phyloP scores from a whole-genome alignment of 2,797 vertebrate genomes.

The Labroides dimidiatus region DNA sequence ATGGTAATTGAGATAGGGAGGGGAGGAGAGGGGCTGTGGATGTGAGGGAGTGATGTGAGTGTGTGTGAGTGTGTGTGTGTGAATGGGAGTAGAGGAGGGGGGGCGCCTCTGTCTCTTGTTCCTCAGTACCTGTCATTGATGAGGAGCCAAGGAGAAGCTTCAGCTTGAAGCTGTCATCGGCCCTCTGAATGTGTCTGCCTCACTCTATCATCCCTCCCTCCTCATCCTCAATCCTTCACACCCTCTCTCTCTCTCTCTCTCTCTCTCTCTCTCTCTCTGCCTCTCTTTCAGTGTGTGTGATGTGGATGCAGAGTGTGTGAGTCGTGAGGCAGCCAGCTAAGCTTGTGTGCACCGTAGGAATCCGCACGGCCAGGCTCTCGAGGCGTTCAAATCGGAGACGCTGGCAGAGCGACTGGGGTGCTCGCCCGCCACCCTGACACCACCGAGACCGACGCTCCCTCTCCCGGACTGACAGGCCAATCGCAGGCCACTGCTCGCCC shows the following conservation, averaged over 20 bases:
- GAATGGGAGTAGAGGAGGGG: constrained; percentile 21
- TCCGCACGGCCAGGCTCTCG: constrained; percentile 43
- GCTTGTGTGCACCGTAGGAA: constrained; percentile 48
- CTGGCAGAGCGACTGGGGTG: constrained; percentile 55
- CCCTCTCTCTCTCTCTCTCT: constrained; percentile 2
- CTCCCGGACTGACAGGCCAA: constrained; percentile 80
- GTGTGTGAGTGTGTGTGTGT: constrained; percentile 39
- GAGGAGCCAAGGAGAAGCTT: constrained; percentile 79
- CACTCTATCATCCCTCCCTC: constrained; percentile 69
- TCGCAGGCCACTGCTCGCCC: constrained; percentile 72
- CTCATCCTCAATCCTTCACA: background rate
- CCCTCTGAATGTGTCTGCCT: constrained; percentile 73
- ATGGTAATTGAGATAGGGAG: constrained; percentile 72
- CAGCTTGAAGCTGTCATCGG: constrained; percentile 79
- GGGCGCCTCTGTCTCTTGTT: constrained; percentile 56
- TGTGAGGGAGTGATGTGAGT: constrained; percentile 51
- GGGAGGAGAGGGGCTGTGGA: constrained; percentile 9
- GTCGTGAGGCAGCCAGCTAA: constrained; percentile 54
- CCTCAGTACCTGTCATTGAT: constrained; percentile 81
- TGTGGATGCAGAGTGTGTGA: constrained; percentile 66
- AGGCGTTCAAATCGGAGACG: constrained; percentile 58
- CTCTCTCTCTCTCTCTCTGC: background rate
- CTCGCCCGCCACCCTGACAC: constrained; percentile 60
- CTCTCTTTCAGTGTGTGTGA: constrained; percentile 40
- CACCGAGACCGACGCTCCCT: constrained; percentile 73